Evolutionary conservation across 2,888 invertebrate species (phyloP).

Genomic region (Apodemia mormo): DNA sequence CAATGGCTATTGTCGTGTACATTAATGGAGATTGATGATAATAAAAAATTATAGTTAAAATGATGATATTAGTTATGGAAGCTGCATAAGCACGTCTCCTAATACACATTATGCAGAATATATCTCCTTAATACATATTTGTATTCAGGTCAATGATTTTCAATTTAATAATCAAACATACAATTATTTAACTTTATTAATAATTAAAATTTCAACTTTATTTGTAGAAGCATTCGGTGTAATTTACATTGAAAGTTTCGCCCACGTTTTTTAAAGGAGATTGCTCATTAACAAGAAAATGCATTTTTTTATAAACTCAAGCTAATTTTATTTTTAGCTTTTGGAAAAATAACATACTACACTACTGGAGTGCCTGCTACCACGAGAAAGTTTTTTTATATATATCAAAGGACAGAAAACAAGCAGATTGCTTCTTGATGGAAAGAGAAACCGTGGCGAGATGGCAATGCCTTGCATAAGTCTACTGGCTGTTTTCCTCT

Average conservation of each 20-base stretch:
- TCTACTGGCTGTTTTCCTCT: too few species aligned
- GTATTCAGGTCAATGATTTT: slow-evolving; percentile 23
- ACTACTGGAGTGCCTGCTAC: too few species aligned
- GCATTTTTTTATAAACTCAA: background rate
- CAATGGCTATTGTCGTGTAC: too few species aligned
- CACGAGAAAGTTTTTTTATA: too few species aligned
- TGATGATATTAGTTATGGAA: background rate
- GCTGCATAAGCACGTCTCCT: background rate
- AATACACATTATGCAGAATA: background rate
- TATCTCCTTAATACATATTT: background rate
- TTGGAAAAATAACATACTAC: too few species aligned
- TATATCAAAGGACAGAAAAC: too few species aligned
- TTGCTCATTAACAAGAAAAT: background rate
- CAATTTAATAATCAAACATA: slow-evolving; percentile 27
- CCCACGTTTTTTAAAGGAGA: background rate
- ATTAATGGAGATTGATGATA: too few species aligned
- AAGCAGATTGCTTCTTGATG: too few species aligned
- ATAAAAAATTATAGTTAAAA: background rate
- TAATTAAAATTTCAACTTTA: background rate
- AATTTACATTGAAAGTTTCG: background rate
- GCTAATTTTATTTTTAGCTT: too few species aligned
- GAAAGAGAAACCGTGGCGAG: too few species aligned
- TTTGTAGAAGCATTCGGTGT: background rate
- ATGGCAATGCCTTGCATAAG: too few species aligned
- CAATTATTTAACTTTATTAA: slow-evolving; percentile 5